Evolutionary conservation across 2,797 vertebrate species (phyloP).

Genomic region (Chromis chromis): DNA sequence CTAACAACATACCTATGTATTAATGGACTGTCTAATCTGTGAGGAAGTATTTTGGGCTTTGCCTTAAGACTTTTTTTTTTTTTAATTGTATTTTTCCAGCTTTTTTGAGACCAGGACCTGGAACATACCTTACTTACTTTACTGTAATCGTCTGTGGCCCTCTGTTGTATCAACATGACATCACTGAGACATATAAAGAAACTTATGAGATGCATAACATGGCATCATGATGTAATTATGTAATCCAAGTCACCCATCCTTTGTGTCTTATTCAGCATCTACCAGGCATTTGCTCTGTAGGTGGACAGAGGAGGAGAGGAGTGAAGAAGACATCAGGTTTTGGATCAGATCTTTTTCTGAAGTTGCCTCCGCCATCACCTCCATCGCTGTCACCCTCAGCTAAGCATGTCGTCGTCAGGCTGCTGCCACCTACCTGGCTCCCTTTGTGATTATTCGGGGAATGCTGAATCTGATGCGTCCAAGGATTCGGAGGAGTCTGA

Average conservation of each 20-base stretch:
- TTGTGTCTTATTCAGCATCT: constrained; percentile 27
- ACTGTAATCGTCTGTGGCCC: not conserved
- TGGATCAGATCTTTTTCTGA: constrained; percentile 41
- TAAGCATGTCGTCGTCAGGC: constrained; percentile 92
- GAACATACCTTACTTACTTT: not conserved
- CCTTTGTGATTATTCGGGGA: constrained; percentile 92
- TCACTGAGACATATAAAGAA: not conserved
- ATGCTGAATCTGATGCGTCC: constrained; percentile 85
- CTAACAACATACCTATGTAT: not conserved
- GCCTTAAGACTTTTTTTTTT: not conserved
- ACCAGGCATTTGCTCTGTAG: constrained; percentile 41
- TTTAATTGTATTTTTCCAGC: not conserved
- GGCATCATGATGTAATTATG: not conserved
- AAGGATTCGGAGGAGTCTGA: constrained; percentile 91
- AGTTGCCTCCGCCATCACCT: constrained; percentile 33
- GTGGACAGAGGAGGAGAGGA: constrained; percentile 45
- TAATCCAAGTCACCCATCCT: constrained; percentile 3
- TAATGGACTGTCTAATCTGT: not conserved
- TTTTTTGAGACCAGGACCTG: not conserved
- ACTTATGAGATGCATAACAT: not conserved
- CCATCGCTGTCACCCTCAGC: constrained; percentile 42
- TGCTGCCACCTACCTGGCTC: constrained; percentile 96
- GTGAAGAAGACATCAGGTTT: constrained; percentile 19
- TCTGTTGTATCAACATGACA: not conserved
- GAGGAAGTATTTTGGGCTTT: not conserved